phyloP scores from a whole-genome alignment of 2,113 vertebrate species.

The Misgurnus anguillicaudatus region DNA sequence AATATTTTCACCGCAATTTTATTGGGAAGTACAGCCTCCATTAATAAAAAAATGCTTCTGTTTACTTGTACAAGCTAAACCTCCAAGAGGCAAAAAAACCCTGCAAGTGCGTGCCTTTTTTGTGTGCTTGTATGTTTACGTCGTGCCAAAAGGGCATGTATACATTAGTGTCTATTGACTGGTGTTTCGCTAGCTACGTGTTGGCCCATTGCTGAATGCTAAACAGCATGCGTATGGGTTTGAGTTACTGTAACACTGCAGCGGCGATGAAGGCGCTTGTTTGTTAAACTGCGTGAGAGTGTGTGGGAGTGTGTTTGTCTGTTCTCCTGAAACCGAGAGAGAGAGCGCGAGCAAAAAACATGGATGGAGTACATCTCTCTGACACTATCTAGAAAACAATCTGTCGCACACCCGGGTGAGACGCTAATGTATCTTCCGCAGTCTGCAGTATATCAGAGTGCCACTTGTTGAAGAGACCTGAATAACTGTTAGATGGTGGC shows the following conservation, averaged over 20 bases:
- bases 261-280: slow-evolving; percentile 76
- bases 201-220: slow-evolving; percentile 60
- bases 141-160: slow-evolving; percentile 63
- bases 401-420: slow-evolving; percentile 43
- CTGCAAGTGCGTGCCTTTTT: slow-evolving; percentile 33
- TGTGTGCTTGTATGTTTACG: slow-evolving; percentile 31
- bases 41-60: too few relatives aligned
- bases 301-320: slow-evolving; percentile 81
- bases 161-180: slow-evolving; percentile 61
- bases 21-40: too few relatives aligned
- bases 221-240: slow-evolving; percentile 74
- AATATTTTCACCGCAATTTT: too few relatives aligned
- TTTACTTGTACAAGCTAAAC: not conserved
- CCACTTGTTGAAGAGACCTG: slow-evolving; percentile 13
- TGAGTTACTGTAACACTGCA: slow-evolving; percentile 66
- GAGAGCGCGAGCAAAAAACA: slow-evolving; percentile 32
- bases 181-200: slow-evolving; percentile 66
- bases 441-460: slow-evolving; percentile 40
- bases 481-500: slow-evolving; percentile 20
- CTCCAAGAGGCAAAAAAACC: not conserved
- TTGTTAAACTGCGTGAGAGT: slow-evolving; percentile 80
- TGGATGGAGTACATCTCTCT: slow-evolving; percentile 45
- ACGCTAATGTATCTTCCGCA: slow-evolving; percentile 8
- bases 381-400: slow-evolving; percentile 50
- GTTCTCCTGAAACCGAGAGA: slow-evolving; percentile 66